Base-by-base conservation (phyloP, 1,140 invertebrate genomes). In the Lepidurus couesii region DNA sequence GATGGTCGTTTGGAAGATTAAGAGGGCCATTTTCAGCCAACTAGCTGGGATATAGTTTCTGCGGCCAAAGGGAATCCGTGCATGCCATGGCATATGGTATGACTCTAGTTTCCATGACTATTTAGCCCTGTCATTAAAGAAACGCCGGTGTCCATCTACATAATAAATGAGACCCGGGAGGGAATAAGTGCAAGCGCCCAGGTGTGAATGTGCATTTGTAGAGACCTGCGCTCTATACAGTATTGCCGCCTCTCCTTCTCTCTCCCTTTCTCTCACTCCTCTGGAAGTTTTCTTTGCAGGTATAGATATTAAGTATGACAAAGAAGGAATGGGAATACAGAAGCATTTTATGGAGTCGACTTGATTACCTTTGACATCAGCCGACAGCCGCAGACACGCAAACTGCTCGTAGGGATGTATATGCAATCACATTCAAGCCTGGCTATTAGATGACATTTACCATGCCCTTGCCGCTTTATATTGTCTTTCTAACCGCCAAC, bases 291-390 rank as follows among this genome's bases (percentile, higher is more conserved):
- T 34, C 34, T 34, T 34, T 34, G 34, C 34, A 34, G 34, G 34
- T 34, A 34, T 34, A 4, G 34, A 34, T 34, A 34, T 34, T 34
- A 34, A 65, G 53, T 7, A 47, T 0, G 45, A 47, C 1, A 47
- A 16, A 65, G 53, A 7, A 21, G 21, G 53, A 65, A 65, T 16
- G 53, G 53, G 53, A 65, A 65, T 65, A 65, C 53, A 65, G 53
- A 16, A 65, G 53, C 53, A 65, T 65, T 65, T 65, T 65, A 65
- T 65, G 53, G 53, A 65, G 9, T 65, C 9, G 53, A 65, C 9
- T 65, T 65, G 53, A 65, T 65, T 65, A 65, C 53, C 53, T 65
- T 65, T 65, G 53, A 65, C 53, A 65, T 21, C 53, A 65, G 53
- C 53, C 53, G 53, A 65, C 53, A 65, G 53, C 53, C 53, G 53